A percentile compares a stretch with the other conserved stretches of the same genome.
These are phyloP conservation scores for Ploceus nigricollis DNA, from an alignment of 2,113 vertebrate species.

Conservation along the genomic window DNA sequence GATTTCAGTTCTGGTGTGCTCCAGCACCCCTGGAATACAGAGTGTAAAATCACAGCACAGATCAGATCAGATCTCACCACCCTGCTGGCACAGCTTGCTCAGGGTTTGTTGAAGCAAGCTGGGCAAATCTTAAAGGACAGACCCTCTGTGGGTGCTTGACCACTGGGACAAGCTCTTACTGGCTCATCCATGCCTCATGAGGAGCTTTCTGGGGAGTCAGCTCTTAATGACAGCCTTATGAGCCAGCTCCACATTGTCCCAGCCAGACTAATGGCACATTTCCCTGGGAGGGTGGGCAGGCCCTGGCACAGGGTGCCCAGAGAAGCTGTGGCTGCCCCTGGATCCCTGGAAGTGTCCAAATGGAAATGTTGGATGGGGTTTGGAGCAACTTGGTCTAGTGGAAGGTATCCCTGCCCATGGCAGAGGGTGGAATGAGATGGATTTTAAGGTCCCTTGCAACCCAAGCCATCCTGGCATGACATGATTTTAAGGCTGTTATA, in stretches of 20 bases:
- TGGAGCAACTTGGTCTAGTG: fast-evolving
- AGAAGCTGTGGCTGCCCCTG: neutral
- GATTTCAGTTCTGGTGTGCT: neutral
- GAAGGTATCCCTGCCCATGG: neutral
- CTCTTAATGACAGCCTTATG: neutral
- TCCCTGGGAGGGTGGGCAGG: neutral
- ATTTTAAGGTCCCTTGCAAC: neutral
- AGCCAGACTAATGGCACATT: neutral
- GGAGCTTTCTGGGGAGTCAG: neutral
- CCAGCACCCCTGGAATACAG: neutral
- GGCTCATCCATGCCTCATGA: neutral
- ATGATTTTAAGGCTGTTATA: neutral
- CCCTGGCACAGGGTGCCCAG: neutral
- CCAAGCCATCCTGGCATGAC: neutral
- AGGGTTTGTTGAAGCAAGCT: neutral
- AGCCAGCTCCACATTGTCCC: neutral
- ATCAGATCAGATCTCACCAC: neutral
- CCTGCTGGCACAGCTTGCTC: neutral
- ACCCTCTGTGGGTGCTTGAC: neutral
- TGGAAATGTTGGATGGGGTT: fast-evolving
- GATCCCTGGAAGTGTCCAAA: neutral
- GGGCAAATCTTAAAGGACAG: neutral
- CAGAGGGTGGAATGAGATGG: fast-evolving
- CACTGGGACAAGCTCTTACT: neutral
- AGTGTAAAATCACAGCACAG: neutral